phyloP scores from a whole-genome alignment of 2,113 vertebrate species.

The Pica pica region DNA sequence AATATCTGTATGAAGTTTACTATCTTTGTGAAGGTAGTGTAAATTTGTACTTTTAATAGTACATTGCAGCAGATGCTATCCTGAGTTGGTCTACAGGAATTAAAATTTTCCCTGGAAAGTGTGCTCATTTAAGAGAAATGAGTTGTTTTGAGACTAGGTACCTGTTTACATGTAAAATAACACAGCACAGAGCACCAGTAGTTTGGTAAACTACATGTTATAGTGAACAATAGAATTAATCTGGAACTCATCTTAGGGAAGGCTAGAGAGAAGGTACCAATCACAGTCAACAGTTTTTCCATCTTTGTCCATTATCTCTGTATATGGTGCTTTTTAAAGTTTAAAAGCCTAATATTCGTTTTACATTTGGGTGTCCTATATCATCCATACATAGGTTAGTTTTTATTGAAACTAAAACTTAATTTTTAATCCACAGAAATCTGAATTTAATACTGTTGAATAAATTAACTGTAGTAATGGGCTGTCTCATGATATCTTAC shows the following conservation, averaged over 20 bases:
- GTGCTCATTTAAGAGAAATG: background rate
- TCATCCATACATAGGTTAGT: background rate
- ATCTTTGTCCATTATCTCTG: background rate
- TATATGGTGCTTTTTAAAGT: background rate
- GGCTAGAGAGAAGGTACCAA: background rate
- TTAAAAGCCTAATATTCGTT: background rate
- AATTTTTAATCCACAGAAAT: background rate
- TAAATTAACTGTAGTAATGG: background rate
- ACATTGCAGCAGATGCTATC: background rate
- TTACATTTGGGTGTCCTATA: background rate
- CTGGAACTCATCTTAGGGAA: background rate
- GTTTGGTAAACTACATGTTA: background rate
- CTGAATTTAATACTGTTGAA: background rate
- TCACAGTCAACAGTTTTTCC: background rate
- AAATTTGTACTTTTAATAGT: background rate
- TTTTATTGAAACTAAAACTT: background rate
- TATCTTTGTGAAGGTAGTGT: background rate
- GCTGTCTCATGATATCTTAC: background rate
- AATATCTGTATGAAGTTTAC: background rate
- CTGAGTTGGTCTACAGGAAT: background rate
- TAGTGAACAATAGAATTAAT: background rate
- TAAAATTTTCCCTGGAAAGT: background rate
- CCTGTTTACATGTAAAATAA: background rate
- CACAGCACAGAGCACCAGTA: background rate
- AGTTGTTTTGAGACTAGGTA: background rate